phyloP scores from a whole-genome alignment of 2,888 invertebrate species.

The Xylota segnis region DNA sequence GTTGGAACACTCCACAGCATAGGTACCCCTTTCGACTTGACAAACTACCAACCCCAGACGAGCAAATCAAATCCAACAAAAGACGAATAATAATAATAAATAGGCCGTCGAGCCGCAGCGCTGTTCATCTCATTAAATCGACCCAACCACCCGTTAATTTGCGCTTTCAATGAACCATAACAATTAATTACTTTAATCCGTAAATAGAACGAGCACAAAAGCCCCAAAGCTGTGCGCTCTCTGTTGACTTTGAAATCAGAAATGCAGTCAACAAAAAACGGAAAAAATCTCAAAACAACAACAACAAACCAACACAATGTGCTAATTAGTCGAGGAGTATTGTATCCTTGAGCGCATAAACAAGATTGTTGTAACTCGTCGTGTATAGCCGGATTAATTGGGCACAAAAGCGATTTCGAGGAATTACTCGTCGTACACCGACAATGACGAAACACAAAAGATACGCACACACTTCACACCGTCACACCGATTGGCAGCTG shows the following conservation, averaged over 20 bases:
- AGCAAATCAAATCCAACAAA: background rate
- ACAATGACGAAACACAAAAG: conserved; percentile 29
- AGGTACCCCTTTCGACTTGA: background rate
- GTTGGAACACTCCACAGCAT: background rate
- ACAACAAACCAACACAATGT: conserved; percentile 28
- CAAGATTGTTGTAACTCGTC: conserved; percentile 31
- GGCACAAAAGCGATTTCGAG: conserved; percentile 32
- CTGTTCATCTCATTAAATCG: conserved; percentile 34
- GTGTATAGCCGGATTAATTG: conserved; percentile 51
- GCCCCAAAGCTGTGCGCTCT: background rate
- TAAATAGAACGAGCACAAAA: conserved; percentile 25
- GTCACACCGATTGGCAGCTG: background rate
- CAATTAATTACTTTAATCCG: conserved; percentile 32
- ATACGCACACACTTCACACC: background rate
- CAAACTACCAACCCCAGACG: background rate
- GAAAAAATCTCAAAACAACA: conserved; percentile 4
- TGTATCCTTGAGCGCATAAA: conserved; percentile 33
- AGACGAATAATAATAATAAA: background rate
- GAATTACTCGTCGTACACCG: conserved; percentile 30
- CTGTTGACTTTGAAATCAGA: conserved; percentile 42
- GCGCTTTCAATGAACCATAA: conserved; percentile 27
- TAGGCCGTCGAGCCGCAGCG: background rate
- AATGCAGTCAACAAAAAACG: conserved; percentile 17
- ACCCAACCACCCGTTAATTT: conserved; percentile 31
- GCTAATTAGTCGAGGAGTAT: conserved; percentile 51